Conservation (phyloP, 2,797 vertebrate genomes). For the Sphenopsis melanotis region DNA sequence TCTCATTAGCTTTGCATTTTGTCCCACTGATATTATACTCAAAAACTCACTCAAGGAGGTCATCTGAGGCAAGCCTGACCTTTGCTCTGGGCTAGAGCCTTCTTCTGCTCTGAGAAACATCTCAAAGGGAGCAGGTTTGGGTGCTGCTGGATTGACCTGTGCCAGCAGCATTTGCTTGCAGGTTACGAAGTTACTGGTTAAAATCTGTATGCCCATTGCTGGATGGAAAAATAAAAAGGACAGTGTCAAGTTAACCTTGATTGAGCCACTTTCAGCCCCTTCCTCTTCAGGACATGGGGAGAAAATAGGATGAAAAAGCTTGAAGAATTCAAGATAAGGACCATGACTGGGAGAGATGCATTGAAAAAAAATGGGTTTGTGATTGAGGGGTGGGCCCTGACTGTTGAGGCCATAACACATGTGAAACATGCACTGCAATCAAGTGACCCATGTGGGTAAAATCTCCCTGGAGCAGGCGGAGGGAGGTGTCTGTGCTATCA, state of each 20-base stretch:
- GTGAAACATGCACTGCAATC: background rate
- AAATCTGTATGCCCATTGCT: background rate
- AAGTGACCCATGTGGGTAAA: background rate
- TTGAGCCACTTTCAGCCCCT: background rate
- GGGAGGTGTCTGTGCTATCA: background rate
- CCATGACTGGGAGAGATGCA: background rate
- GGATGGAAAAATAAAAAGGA: background rate
- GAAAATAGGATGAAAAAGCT: background rate
- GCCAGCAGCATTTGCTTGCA: background rate
- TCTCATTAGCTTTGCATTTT: background rate
- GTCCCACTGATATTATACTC: background rate
- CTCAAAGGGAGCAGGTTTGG: background rate
- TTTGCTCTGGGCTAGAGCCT: background rate
- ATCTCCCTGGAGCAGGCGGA: background rate
- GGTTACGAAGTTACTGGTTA: background rate
- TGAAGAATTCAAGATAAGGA: background rate
- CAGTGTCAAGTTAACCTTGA: background rate
- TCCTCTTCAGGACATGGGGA: background rate
- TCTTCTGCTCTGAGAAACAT: background rate
- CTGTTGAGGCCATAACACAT: background rate
- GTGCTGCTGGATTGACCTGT: background rate
- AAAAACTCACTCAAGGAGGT: background rate
- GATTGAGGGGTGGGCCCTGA: background rate
- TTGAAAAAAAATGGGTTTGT: background rate
- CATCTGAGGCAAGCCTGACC: background rate